These are phyloP conservation scores for Neolamprologus cancellatus DNA, from an alignment of 2,113 vertebrate genomes.

Conservation along the genomic window DNA sequence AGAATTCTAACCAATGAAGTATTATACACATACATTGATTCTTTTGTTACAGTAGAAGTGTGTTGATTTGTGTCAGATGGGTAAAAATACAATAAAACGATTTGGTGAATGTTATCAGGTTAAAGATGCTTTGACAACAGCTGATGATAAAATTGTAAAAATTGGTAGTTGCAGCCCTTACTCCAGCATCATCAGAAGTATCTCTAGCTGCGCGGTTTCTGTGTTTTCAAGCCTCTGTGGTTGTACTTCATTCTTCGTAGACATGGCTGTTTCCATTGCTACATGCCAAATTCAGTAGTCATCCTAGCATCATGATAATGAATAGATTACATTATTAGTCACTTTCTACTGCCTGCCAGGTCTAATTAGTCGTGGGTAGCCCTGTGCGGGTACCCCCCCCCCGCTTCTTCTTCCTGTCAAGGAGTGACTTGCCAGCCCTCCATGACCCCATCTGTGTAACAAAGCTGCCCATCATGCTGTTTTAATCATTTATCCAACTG, in stretches of 20 bases:
- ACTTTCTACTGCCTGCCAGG: constrained; percentile 38
- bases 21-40: not conserved
- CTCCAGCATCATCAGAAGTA: not conserved
- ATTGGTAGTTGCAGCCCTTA: not conserved
- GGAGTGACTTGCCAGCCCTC: constrained; percentile 1
- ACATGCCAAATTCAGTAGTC: constrained; percentile 32
- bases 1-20: not conserved
- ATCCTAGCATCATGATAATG: constrained; percentile 21
- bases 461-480: constrained; percentile 49
- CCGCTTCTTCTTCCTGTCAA: not conserved
- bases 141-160: not conserved
- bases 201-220: not conserved
- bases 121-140: not conserved
- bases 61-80: not conserved
- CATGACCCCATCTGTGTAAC: constrained; percentile 29
- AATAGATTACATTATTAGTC: constrained; percentile 44
- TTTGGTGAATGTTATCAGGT: not conserved
- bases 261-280: not conserved
- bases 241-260: not conserved
- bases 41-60: not conserved
- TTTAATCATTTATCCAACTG: constrained; percentile 47
- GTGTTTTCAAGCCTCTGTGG: not conserved
- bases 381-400: not conserved
- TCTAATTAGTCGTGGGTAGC: constrained; percentile 36
- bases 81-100: not conserved